Evolutionary conservation across 2,888 invertebrate genomes (phyloP).

Genomic region (Hermaeophaga mercurialis): DNA sequence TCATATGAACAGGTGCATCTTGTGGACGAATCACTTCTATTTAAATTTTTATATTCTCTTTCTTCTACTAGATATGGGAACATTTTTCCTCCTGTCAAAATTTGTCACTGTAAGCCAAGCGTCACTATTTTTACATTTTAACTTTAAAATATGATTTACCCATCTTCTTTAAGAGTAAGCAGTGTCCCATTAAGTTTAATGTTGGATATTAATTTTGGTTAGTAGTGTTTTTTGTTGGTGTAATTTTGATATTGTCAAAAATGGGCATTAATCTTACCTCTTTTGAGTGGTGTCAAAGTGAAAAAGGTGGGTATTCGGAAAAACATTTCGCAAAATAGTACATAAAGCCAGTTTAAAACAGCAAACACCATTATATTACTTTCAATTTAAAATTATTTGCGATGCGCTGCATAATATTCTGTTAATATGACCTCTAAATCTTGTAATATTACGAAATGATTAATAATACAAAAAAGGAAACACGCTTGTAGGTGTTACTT

Average conservation of each 20-base stretch:
- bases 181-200: background rate
- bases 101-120: constrained; percentile 26
- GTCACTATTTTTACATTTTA: background rate
- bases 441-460: constrained; percentile 7
- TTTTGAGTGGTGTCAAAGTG: constrained; percentile 28
- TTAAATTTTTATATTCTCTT: constrained; percentile 39
- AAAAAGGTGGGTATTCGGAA: constrained; percentile 33
- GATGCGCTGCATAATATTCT: constrained; percentile 15
- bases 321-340: constrained; percentile 31
- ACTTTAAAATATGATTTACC: background rate
- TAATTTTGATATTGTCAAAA: too few relatives aligned
- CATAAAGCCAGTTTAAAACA: constrained; percentile 21
- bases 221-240: too few relatives aligned
- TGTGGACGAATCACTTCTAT: constrained; percentile 34
- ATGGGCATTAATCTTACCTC: constrained; percentile 33
- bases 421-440: constrained; percentile 7
- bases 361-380: constrained; percentile 17
- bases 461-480: constrained; percentile 29
- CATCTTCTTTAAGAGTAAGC: background rate
- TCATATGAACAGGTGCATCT: constrained; percentile 33
- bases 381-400: constrained; percentile 2
- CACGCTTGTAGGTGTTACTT: constrained; percentile 26
- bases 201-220: too few relatives aligned
- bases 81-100: constrained; percentile 52
- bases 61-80: constrained; percentile 49